phyloP scores from a whole-genome alignment of 64 coral and sea anemone species.

The Platygyra sinensis region DNA sequence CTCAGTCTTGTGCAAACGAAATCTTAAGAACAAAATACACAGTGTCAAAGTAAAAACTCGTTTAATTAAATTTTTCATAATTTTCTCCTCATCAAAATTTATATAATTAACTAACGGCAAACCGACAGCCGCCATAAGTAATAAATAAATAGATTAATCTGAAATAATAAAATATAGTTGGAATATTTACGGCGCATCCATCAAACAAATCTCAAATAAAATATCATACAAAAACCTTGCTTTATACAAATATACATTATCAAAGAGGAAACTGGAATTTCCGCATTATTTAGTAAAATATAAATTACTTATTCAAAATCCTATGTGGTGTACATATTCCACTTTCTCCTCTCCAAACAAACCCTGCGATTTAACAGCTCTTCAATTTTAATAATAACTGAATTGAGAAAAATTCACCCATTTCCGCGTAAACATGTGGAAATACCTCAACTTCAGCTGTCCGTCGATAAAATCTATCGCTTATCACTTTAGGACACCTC shows the following conservation, averaged over 20 bases:
- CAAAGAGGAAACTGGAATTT: neutral
- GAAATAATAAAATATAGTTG: conserved; percentile 34
- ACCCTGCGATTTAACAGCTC: neutral
- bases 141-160: conserved; percentile 37
- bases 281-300: neutral
- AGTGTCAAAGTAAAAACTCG: neutral
- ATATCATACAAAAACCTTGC: conserved; percentile 21
- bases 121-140: neutral
- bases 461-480: too few relatives aligned
- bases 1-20: neutral
- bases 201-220: conserved; percentile 31
- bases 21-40: neutral
- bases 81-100: neutral
- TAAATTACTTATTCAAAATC: neutral
- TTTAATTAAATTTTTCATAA: conserved; percentile 14
- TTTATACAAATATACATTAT: conserved; percentile 25
- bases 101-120: neutral
- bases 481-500: too few relatives aligned
- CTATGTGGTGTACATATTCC: neutral
- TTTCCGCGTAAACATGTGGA: neutral
- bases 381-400: neutral
- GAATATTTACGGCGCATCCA: neutral
- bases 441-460: neutral
- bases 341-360: conserved; percentile 1
- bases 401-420: neutral